Conservation (phyloP, 2,113 vertebrate genomes). For the Nesoenas mayeri region DNA sequence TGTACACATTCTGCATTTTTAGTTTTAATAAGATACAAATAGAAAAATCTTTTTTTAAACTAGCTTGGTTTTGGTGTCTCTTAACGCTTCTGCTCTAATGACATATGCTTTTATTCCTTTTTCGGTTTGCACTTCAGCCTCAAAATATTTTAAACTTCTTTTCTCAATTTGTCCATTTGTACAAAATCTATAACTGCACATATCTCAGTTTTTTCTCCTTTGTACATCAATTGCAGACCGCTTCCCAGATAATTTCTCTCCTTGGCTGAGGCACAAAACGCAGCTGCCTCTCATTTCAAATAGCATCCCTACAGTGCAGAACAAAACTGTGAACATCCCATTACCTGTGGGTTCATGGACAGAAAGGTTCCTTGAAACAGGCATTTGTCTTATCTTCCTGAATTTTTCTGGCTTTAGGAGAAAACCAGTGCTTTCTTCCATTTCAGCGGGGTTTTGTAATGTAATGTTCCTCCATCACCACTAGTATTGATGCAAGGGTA, state of each 20-base stretch:
- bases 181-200: constrained; percentile 7
- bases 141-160: constrained; percentile 22
- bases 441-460: constrained; percentile 65
- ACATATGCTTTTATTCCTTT: background rate
- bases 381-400: constrained; percentile 55
- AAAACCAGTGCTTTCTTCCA: constrained; percentile 55
- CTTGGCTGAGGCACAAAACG: constrained; percentile 50
- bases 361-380: constrained; percentile 56
- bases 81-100: background rate
- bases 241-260: constrained; percentile 59
- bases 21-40: background rate
- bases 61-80: background rate
- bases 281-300: constrained; percentile 50
- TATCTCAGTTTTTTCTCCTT: constrained; percentile 26
- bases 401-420: constrained; percentile 54
- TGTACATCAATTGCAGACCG: constrained; percentile 39
- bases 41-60: background rate
- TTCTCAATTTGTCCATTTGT: background rate
- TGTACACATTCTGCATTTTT: background rate
- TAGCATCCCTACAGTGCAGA: constrained; percentile 59
- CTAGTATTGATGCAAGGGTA: constrained; percentile 50
- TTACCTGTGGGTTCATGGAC: constrained; percentile 48
- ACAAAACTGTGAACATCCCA: constrained; percentile 54
- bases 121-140: background rate
- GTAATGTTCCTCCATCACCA: constrained; percentile 49